These are phyloP conservation scores for Xestia xanthographa DNA, from an alignment of 2,888 invertebrate genomes.

Conservation along the genomic window DNA sequence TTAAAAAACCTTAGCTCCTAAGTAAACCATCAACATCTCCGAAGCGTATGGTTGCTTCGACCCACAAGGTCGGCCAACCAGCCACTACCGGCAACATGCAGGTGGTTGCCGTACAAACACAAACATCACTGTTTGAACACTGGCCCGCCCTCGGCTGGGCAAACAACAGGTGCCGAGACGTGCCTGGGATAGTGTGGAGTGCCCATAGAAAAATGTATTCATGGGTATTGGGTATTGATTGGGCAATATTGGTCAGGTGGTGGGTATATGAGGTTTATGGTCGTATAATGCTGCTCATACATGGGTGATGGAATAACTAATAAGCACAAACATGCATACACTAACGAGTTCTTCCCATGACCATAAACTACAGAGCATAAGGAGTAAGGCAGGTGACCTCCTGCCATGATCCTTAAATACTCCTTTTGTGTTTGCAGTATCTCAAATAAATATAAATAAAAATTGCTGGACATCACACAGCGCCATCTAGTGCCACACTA, in stretches of 20 bases:
- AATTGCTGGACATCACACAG: too few species aligned
- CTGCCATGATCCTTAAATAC: not conserved
- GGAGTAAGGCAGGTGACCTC: not conserved
- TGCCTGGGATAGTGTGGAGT: conserved; percentile 41
- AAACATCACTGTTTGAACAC: conserved; percentile 76
- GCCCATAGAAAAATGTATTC: conserved; percentile 28
- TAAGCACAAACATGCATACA: not conserved
- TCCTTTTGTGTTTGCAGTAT: not conserved
- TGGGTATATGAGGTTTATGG: conserved; percentile 5
- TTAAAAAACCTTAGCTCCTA: not conserved
- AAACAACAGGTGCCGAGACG: conserved; percentile 74
- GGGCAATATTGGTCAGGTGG: conserved; percentile 15
- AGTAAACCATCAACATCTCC: not conserved
- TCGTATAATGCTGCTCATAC: not conserved
- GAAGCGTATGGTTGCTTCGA: conserved; percentile 27
- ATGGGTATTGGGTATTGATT: conserved; percentile 27
- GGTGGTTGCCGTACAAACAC: conserved; percentile 79
- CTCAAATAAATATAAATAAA: too few species aligned
- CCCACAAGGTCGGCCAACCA: conserved; percentile 60
- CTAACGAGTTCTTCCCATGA: not conserved
- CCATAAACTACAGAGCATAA: not conserved
- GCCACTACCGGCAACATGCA: conserved; percentile 72
- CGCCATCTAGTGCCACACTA: too few species aligned
- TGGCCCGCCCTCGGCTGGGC: conserved; percentile 71
- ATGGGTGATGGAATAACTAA: not conserved